Evolutionary conservation across 2,888 invertebrate genomes (phyloP), one percentile per base, ranked within the genome.

Genomic region (Epirrhoe alternata): DNA sequence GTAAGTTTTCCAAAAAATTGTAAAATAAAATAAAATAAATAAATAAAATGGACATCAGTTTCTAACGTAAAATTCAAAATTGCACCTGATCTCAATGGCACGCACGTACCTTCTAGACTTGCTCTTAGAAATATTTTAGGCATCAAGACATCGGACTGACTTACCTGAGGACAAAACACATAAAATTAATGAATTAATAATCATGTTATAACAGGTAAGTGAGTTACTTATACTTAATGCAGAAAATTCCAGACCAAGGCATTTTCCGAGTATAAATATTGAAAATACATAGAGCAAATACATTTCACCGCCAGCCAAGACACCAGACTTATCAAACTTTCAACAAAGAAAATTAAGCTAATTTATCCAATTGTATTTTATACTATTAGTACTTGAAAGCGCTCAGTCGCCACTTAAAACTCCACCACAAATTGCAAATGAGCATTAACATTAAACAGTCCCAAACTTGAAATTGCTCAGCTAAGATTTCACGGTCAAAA

Each of bases 401-500:
- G 59, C 64, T 66, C 60, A 63, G 68, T 63, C 47, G 35, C 63
- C 63, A 68, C 60, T 70, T 67, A 56, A 69, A 66, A 68, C 68
- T 65, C 56, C 66, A 30, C 69, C 64, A 62, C 65, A 68, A 74
- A 69, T 68, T 72, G 66, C 60, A 70, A 73, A 74, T 67, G 51
- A 68, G 66, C 65, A 69, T 69, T 66, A 71, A 61, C 60, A 61
- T 72, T 69, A 68, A 68, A 66, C 65, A 64, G 68, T 42, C 50
- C 52, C 35, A 67, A 67, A 67, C 64, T 72, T 66, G 64, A 69
- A 70, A 71, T 67, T 64, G 45, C 50, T n/a, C 58, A 31, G 35
- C 30, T 47, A 71, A 70, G 70, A 73, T 76, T 75, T 75, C 71
- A 72, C 66, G 71, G 70, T 69, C 71, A 74, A 77, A 81, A 78